A percentile compares a stretch with the other conserved stretches of the same genome.
Conservation (phyloP, 2,888 invertebrate species). For the Ferdinandea cuprea region DNA sequence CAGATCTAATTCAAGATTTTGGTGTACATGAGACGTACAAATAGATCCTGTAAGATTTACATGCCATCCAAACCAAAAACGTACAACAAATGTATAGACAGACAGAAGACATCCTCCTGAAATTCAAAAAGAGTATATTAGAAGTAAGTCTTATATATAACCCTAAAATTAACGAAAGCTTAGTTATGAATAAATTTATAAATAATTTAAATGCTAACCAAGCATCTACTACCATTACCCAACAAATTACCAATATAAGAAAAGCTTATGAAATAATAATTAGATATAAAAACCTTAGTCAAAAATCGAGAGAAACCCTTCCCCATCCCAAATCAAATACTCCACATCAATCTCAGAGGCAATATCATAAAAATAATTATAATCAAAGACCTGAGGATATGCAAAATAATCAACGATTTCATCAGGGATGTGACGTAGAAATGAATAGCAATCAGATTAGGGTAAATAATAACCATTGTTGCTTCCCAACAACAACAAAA, state of each 20-base stretch:
- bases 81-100: background rate
- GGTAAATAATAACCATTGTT: slow-evolving; percentile 28
- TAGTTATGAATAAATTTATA: slow-evolving; percentile 20
- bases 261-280: background rate
- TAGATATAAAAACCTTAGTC: too few species aligned
- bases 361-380: slow-evolving; percentile 22
- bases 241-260: background rate
- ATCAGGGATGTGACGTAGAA: slow-evolving; percentile 6
- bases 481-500: too few species aligned
- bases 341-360: slow-evolving; percentile 3
- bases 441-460: slow-evolving; percentile 21
- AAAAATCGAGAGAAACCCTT: background rate
- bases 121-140: slow-evolving; percentile 21
- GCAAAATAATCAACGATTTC: slow-evolving; percentile 7
- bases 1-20: slow-evolving; percentile 7
- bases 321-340: slow-evolving; percentile 1
- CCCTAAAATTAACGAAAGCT: background rate
- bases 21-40: slow-evolving; percentile 14
- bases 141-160: slow-evolving; percentile 19
- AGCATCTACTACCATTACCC: background rate
- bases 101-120: slow-evolving; percentile 3
- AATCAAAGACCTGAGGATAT: slow-evolving; percentile 24
- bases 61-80: slow-evolving; percentile 23
- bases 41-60: slow-evolving; percentile 17
- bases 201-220: slow-evolving; percentile 9